Evolutionary conservation across 2,888 invertebrate genomes (phyloP).

Genomic region (Mesoligia furuncula): DNA sequence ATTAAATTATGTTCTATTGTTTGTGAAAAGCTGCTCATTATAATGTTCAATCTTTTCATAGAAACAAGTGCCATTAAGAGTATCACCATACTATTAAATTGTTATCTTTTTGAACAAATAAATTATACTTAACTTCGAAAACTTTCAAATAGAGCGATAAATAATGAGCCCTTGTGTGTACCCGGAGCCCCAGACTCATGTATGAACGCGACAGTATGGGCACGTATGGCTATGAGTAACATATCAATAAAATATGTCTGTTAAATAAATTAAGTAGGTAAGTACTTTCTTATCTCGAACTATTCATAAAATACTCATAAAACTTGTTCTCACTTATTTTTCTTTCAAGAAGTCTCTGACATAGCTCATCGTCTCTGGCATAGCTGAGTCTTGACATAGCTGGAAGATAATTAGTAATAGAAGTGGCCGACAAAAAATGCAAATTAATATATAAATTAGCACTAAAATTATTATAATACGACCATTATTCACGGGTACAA

Average conservation of each 20-base stretch:
- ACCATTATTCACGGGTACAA: slow-evolving; percentile 52
- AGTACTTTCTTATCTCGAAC: slow-evolving; percentile 25
- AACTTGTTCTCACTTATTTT: slow-evolving; percentile 26
- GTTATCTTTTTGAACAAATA: not conserved
- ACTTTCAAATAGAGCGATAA: slow-evolving; percentile 21
- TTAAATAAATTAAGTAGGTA: slow-evolving; percentile 1
- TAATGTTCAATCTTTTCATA: not conserved
- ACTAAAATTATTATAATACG: slow-evolving; percentile 48
- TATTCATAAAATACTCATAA: slow-evolving; percentile 20
- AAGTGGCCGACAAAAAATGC: slow-evolving; percentile 38
- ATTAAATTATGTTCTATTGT: not conserved
- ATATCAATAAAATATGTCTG: slow-evolving; percentile 10
- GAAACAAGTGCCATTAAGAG: not conserved
- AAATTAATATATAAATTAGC: slow-evolving; percentile 49
- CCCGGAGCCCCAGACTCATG: not conserved
- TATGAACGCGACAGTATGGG: slow-evolving; percentile 16
- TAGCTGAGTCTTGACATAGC: slow-evolving; percentile 16
- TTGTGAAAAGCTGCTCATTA: slow-evolving; percentile 1
- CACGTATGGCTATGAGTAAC: not conserved
- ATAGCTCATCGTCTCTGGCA: no score
- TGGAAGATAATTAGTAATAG: slow-evolving; percentile 9
- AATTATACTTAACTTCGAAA: slow-evolving; percentile 3
- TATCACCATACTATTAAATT: not conserved
- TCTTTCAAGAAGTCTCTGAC: not conserved
- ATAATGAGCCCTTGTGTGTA: not conserved